Evolutionary conservation across 1,140 invertebrate species (phyloP), one percentile per base, ranked within the genome.

Genomic region (Papilio aristodemus): DNA sequence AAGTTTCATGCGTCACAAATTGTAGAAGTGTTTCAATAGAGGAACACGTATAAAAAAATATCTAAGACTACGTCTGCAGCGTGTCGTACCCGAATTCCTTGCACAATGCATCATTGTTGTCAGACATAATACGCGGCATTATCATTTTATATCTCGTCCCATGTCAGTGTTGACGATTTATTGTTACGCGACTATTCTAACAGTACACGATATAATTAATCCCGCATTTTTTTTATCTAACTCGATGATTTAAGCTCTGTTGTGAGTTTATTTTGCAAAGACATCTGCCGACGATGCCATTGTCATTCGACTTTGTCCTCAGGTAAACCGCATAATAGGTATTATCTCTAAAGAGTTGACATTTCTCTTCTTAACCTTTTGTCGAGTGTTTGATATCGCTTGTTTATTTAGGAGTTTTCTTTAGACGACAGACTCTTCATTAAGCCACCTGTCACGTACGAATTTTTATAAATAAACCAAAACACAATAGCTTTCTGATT

Each of bases 81-180:
- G 77, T 73, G 71, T 76, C 69, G 75, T 80, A 74, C 76, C 81
- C 79, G 71, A 83, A 86, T 83, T 83, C 79, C 75, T 86, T 62
- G 73, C 78, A 89, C 87, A 91, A 91, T 88, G 72, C 84, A 71
- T 86, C 85, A 90, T 91, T 91, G 86, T 91, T 84, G 81, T 80
- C 75, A 70, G 84, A 84, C 84, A 91, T 91, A 91, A 90, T 90
- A 84, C 79, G 76, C 80, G 78, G 86, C 80, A 90, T 91, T 91
- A 91, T 87, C 84, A 86, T 90, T 89, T 87, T 85, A 83, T 83
- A 85, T 84, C 81, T 74, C 83, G 83, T 84, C 85, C 87, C 85
- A 86, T 78, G 86, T 90, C 87, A 86, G 83, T 89, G 86, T 86
- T 87, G 85, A 89, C 85, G 79, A 91, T 91, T 90, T 91, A 91